Base-by-base conservation (phyloP, 2,888 invertebrate species). In the Uropetala carovei region DNA sequence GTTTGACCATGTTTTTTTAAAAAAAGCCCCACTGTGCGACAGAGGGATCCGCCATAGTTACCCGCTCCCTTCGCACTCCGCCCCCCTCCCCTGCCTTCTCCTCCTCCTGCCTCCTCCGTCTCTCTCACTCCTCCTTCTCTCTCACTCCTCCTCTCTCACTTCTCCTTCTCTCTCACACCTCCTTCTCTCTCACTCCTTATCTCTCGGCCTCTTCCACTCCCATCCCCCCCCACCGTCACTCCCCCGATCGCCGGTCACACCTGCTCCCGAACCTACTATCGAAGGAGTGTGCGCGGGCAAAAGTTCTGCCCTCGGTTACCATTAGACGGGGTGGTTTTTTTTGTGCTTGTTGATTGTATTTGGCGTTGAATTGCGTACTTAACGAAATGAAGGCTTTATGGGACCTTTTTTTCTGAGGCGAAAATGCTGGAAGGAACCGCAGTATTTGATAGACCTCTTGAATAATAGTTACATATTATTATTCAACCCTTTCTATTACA, bases 1-100 rank as follows among this genome's bases (percentile, higher is more conserved):
- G n/a, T n/a, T n/a, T n/a, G n/a, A n/a, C n/a, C n/a, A n/a, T n/a
- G n/a, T n/a, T n/a, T n/a, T n/a, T n/a, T n/a, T n/a, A n/a, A n/a
- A n/a, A n/a, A n/a, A n/a, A n/a, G n/a, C n/a, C n/a, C n/a, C n/a
- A 75, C 89, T 89, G 43, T 43, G 64, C 64, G 60, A 89, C 64
- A 64, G 89, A 64, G 13, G 75, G 75, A 75, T 75, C 75, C 60
- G 30, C 89, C 89, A 89, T 60, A 75, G 75, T 75, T 75, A 75
- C 22, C 75, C 89, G 89, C 30, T 89, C 89, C 89, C n/a, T 64
- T 64, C 89, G 13, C 60, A 16, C 60, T 30, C 86, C 30, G 56
- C 56, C 56, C 10, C 86, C 30, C 18, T 18, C 56, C 10, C 43
- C 83, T 57, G 83, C 43, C 83, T 57, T 57, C 83, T 83, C 57